Evolutionary conservation across 2,113 vertebrate genomes (phyloP).

Genomic region (Epinephelus cyanopodus): DNA sequence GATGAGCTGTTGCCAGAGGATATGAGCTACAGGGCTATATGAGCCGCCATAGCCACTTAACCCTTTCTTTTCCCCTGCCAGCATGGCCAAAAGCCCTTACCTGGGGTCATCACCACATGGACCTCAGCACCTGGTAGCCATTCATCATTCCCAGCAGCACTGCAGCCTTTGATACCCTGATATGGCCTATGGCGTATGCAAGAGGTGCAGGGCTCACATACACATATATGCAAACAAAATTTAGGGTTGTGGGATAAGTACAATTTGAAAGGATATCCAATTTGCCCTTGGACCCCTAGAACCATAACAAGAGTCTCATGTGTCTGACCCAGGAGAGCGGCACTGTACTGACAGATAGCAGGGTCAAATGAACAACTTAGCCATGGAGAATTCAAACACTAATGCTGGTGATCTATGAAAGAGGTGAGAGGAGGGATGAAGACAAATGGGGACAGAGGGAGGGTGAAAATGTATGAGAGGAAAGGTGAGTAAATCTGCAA

Average conservation of each 20-base stretch:
- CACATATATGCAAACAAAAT: conserved; percentile 52
- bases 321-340: conserved; percentile 59
- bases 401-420: conserved; percentile 49
- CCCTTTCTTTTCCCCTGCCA: conserved; percentile 56
- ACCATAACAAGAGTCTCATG: conserved; percentile 65
- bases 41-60: conserved; percentile 65
- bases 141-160: conserved; percentile 71
- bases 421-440: conserved; percentile 18
- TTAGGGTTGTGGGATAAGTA: conserved; percentile 25
- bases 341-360: conserved; percentile 65
- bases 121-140: conserved; percentile 74
- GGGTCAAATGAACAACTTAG: conserved; percentile 66
- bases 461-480: conserved; percentile 4
- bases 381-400: conserved; percentile 62
- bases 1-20: conserved; percentile 70
- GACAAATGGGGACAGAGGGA: conserved; percentile 24
- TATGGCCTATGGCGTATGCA: conserved; percentile 38
- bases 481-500: conserved; percentile 39
- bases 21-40: conserved; percentile 30
- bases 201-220: conserved; percentile 26
- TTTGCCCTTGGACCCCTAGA: conserved; percentile 62
- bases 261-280: conserved; percentile 69
- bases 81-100: conserved; percentile 48
- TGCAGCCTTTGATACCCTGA: conserved; percentile 66
- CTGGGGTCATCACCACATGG: conserved; percentile 62